phyloP scores from a whole-genome alignment of 2,113 vertebrate species.

The Dinomys branickii region DNA sequence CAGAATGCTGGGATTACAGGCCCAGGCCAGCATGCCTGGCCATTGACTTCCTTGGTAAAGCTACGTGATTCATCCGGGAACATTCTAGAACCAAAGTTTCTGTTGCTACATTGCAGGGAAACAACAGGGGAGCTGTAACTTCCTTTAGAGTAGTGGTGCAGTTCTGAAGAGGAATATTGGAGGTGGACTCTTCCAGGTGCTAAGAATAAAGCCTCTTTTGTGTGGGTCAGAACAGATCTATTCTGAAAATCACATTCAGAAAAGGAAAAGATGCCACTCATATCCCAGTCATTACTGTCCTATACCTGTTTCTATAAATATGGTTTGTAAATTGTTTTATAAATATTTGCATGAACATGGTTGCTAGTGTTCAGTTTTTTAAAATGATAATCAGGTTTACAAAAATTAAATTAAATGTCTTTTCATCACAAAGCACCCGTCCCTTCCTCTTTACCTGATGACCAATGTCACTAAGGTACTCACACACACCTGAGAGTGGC shows the following conservation, averaged over 20 bases:
- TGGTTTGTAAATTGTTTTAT: neutral
- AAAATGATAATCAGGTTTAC: neutral
- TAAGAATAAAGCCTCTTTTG: neutral
- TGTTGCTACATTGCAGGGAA: neutral
- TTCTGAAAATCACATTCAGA: neutral
- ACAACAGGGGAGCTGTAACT: neutral
- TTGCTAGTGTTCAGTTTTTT: neutral
- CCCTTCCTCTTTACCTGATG: neutral
- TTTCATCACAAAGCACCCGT: neutral
- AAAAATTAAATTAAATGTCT: neutral
- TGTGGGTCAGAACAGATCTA: neutral
- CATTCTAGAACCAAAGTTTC: neutral
- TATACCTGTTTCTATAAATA: constrained; percentile 6
- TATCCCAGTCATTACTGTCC: neutral
- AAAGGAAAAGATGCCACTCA: neutral
- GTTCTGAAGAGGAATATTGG: neutral
- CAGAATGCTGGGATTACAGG: neutral
- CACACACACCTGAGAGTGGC: constrained; percentile 21
- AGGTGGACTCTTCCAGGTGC: neutral
- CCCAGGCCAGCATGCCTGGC: neutral
- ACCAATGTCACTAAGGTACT: neutral
- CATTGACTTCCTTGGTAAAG: neutral
- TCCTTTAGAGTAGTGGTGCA: neutral
- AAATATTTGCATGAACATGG: neutral
- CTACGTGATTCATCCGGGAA: neutral